Evolutionary conservation across 2,113 vertebrate genomes (phyloP), one percentile per base, ranked within the genome.

Genomic region (Brienomyrus longianalis): DNA sequence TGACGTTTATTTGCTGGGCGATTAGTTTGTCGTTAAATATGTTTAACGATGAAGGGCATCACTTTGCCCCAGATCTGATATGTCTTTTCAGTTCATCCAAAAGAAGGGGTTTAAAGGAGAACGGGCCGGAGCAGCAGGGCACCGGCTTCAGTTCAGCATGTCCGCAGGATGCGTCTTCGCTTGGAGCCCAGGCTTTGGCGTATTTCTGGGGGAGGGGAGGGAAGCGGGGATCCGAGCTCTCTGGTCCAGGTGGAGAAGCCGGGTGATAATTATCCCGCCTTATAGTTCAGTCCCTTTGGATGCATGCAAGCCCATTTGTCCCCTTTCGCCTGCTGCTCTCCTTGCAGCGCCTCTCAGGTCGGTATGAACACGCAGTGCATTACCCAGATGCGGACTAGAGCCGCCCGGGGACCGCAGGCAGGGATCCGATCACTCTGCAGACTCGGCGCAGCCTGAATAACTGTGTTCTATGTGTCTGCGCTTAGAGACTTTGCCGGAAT

Each of bases 231-330:
- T 88, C 83, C 23, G 4, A 47, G 62, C 83, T 45, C 31, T 90
- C 88, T 83, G 86, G 88, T 90, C 85, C 56, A 90, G 83, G 27
- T 83, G 9, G 21, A 84, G 74, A 83, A 56, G 62, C 45, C 48
- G 43, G 86, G 31, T 23, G 86, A 91, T 89, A 89, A 93, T 91
- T 89, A 88, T 90, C 86, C 90, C 83, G 77, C 50, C 84, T 89
- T 87, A 88, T 89, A 62, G 52, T 91, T 88, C 80, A 87, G 89
- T 90, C 87, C 91, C 54, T 54, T 87, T 84, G 88, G 56, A 85
- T 80, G 74, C 74, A 80, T 80, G 74, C 74, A 43, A 43, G 39
- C 31, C 31, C 74, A 35, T 80, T 80, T n/a, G 27, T 19, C 35
- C 35, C 74, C 74, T 43, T 80, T 35, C 15, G 31, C 74, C 31